phyloP scores from a whole-genome alignment of 1,140 invertebrate genomes.

The Drosophila mauritiana region DNA sequence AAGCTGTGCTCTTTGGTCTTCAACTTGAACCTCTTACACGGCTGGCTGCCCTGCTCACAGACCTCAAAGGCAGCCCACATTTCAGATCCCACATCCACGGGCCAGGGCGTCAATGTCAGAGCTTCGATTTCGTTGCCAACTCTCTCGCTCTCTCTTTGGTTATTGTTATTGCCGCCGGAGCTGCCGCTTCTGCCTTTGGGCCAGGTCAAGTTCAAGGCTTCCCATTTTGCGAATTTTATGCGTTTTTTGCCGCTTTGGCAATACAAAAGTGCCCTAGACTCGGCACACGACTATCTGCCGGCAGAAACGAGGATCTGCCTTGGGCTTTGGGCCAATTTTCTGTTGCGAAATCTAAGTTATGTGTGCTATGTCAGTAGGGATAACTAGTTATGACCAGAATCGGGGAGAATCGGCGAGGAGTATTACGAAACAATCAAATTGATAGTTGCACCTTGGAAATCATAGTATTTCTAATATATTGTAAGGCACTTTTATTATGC shows the following conservation, averaged over 20 bases:
- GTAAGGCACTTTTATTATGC: too few species aligned
- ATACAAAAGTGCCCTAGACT: conserved; percentile 1
- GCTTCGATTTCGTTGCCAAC: conserved; percentile 60
- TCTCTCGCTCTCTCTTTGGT: conserved; percentile 30
- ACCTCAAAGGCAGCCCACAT: conserved; percentile 16
- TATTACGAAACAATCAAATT: too few species aligned
- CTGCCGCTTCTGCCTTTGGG: conserved; percentile 48
- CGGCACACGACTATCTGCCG: conserved; percentile 4
- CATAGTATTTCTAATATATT: too few species aligned
- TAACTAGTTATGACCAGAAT: conserved; percentile 8
- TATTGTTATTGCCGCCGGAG: conserved; percentile 65
- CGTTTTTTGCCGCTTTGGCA: conserved; percentile 55
- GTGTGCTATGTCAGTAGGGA: conserved; percentile 5
- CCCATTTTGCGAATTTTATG: conserved; percentile 73
- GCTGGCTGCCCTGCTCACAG: conserved; percentile 52
- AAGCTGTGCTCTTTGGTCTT: conserved; percentile 70
- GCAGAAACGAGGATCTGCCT: background rate
- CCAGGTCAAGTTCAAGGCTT: conserved; percentile 81
- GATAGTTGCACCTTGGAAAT: too few species aligned
- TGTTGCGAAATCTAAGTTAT: conserved; percentile 17
- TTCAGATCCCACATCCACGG: conserved; percentile 15
- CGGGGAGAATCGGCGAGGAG: too few species aligned
- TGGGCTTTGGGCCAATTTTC: background rate
- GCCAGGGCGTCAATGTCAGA: conserved; percentile 76
- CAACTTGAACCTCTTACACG: conserved; percentile 74